Base-by-base conservation (phyloP, 2,113 vertebrate genomes). In the Cololabis saira region DNA sequence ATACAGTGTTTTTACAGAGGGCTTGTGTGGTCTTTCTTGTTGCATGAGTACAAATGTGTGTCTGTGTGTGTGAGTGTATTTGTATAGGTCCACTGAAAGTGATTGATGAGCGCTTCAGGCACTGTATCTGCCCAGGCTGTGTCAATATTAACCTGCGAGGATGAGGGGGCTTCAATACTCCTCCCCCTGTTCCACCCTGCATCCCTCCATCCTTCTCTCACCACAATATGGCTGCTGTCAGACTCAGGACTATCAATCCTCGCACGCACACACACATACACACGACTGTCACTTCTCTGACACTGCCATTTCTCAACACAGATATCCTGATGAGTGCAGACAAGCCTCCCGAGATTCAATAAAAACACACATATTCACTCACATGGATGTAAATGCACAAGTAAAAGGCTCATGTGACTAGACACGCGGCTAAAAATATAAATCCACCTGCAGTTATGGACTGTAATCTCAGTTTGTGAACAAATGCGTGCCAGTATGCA, bases 301-400 rank as follows among this genome's bases (percentile, higher is more conserved):
- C 94, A 94, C 90, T 92, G 93, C 95, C 78, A 95, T 97, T 96
- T 94, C 95, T 97, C 95, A 97, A 93, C 90, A 90, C 92, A 87
- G 95, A 96, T 95, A 95, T 91, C 96, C 95, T 94, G 95, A 96
- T 95, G 96, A 93, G 96, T 95, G 94, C 94, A 95, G 96, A 95
- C 95, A 96, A 94, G 95, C 95, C 91, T 95, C 95, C 95, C 93
- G 94, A 95, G 93, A 87, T 94, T 93, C 90, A 92, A 95, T 95
- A 94, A 95, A n/a, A 95, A 95, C 94, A 95, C 95, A 95, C 95
- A 96, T 88, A 92, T 92, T 89, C 92, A 86, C 88, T 92, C 93
- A 83, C 92, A 88, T 83, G 90, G 78, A 72, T 72, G 60, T 71
- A 85, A 74, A 78, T 16, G 59, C 78, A 76, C 68, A 64, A 78